These are phyloP conservation scores for Mythimna pallens DNA, from an alignment of 2,888 invertebrate species.

Conservation along the genomic window DNA sequence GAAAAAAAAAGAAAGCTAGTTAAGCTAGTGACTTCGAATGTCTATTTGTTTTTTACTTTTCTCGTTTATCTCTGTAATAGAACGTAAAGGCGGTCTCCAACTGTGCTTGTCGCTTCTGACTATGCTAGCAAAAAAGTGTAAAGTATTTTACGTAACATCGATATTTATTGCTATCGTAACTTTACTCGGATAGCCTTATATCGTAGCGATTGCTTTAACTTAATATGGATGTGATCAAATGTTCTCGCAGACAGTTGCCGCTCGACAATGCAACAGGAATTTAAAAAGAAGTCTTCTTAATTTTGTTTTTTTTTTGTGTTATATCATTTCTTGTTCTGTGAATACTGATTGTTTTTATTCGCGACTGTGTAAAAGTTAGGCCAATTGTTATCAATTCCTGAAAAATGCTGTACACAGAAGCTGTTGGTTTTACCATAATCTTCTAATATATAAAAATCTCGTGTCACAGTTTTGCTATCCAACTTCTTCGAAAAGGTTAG, in stretches of 20 bases:
- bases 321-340: no score
- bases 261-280: not conserved
- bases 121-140: slow-evolving; percentile 43
- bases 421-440: no score
- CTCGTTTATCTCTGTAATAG: slow-evolving; percentile 13
- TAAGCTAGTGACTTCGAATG: not conserved
- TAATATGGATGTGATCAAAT: slow-evolving; percentile 3
- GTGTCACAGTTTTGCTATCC: no score
- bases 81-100: slow-evolving; percentile 32
- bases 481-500: no score
- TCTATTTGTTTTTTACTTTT: not conserved
- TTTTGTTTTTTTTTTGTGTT: no score
- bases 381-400: no score
- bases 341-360: no score
- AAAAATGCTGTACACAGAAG: no score
- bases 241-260: not conserved
- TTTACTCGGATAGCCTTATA: slow-evolving; percentile 14
- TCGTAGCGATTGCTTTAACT: slow-evolving; percentile 8
- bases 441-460: no score
- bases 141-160: slow-evolving; percentile 17
- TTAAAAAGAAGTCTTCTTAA: not conserved
- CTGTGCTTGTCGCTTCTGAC: slow-evolving; percentile 20
- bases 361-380: no score
- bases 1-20: no score
- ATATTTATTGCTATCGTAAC: slow-evolving; percentile 24